Evolutionary conservation across 2,113 vertebrate genomes (phyloP).

Genomic region (Tamias sibiricus): DNA sequence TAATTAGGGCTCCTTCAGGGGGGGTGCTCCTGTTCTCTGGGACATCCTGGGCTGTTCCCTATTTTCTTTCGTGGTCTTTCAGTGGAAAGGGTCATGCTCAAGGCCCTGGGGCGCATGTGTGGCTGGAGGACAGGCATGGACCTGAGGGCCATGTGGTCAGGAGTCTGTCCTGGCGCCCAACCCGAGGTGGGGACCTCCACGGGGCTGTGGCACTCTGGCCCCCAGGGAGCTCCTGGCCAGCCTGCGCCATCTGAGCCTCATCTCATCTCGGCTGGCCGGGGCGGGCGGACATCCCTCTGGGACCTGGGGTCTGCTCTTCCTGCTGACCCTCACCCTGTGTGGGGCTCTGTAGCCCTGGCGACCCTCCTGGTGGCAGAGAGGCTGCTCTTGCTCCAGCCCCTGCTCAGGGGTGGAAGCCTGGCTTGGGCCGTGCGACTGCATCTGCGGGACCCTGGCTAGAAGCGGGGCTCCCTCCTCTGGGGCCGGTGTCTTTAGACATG

Average conservation of each 20-base stretch:
- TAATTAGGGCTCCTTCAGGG: too few species aligned
- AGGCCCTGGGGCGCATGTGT: fast-evolving
- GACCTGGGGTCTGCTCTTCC: too few species aligned
- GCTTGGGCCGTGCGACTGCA: fast-evolving
- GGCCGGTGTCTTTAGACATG: background rate
- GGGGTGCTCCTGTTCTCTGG: background rate
- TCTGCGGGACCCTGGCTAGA: too few species aligned
- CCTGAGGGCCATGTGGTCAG: fast-evolving
- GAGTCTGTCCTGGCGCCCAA: background rate
- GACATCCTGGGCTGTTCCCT: background rate
- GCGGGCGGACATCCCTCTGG: fast-evolving
- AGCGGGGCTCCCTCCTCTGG: background rate
- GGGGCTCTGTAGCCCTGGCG: too few species aligned
- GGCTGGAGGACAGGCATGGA: background rate
- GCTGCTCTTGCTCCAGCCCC: background rate
- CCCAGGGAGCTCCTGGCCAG: too few species aligned
- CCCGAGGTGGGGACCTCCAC: too few species aligned
- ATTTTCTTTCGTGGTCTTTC: background rate
- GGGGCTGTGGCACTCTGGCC: fast-evolving
- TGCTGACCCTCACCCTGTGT: fast-evolving
- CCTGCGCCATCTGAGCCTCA: too few species aligned
- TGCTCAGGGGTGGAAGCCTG: background rate
- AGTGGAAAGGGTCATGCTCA: background rate
- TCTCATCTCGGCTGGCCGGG: fast-evolving
- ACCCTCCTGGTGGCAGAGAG: too few species aligned